Base-by-base conservation (phyloP, 2,888 invertebrate species). In the Brachypalpus laphriformis region DNA sequence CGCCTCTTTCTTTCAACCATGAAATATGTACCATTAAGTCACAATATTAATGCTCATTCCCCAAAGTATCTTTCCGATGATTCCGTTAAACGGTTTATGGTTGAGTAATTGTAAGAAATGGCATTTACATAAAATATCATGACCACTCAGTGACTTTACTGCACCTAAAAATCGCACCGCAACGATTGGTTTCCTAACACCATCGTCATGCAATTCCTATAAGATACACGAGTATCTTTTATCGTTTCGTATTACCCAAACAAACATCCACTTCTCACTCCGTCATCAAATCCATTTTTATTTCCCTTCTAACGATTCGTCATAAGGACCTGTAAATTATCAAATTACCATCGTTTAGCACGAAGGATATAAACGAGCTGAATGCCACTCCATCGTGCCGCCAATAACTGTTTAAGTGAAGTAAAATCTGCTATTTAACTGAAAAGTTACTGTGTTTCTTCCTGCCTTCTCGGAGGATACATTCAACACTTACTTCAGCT, bases 331-430 rank as follows among this genome's bases (percentile, higher is more conserved):
- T 70, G 61, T 54, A 56, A 77, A 77, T 70, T 70, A 25, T 16
- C n/a, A 61, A 68, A 70, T 61, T 70, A 56, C 63, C 77, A 63
- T 5, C 61, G 54, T 77, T 77, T 63, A 77, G 42, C 56, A 31
- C 54, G 68, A 42, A 40, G 5, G 20, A 20, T 34, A 25, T 14
- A 40, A 28, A 56, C 42, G 42, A 25, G 37, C 70, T 37, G 47
- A 54, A 56, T 37, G 47, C 25, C 14, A 51, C 45, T 20, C 20
- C 61, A 56, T 40, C 28, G 28, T 31, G 28, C 11, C 45, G 28
- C 11, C 45, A 77, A 70, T 77, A 70, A 56, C 54, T 42, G 42
- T 68, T 61, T 40, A 20, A 51, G 25, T 14, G 16, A 14, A 51
- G 56, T 37, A 31, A 80, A 80, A 54, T 80, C 51, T 28, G 54